Percentiles rank a stretch among this genome's conserved stretches.
Evolutionary conservation across 2,797 vertebrate species (phyloP).

Genomic region (Cyclopterus lumpus): DNA sequence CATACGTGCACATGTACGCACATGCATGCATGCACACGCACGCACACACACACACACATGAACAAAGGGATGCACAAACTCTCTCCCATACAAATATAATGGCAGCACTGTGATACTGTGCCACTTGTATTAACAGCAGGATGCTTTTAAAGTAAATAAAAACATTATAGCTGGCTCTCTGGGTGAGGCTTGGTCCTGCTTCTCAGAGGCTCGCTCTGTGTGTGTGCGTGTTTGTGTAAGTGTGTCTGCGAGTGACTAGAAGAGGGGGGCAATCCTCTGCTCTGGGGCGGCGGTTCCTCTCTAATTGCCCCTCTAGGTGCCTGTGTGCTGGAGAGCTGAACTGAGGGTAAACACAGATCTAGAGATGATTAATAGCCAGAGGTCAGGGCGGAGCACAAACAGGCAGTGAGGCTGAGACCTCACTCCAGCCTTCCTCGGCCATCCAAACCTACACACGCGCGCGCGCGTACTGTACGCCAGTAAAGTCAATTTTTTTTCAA

Average conservation of each 20-base stretch:
- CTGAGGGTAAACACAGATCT: slow-evolving; percentile 96
- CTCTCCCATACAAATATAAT: slow-evolving; percentile 76
- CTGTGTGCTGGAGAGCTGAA: slow-evolving; percentile 96
- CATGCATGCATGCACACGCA: slow-evolving; percentile 23
- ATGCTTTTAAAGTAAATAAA: slow-evolving; percentile 86
- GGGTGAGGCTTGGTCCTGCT: slow-evolving; percentile 36
- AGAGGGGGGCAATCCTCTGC: slow-evolving; percentile 67
- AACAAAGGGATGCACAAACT: slow-evolving; percentile 71
- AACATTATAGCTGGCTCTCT: slow-evolving; percentile 67
- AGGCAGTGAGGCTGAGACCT: slow-evolving; percentile 80
- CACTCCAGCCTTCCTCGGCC: slow-evolving; percentile 63
- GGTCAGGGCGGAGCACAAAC: slow-evolving; percentile 88
- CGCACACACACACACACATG: slow-evolving; percentile 5
- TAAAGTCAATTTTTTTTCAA: no score
- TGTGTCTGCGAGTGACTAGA: slow-evolving; percentile 9
- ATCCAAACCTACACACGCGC: slow-evolving; percentile 43
- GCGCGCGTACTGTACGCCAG: no score
- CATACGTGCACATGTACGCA: slow-evolving; percentile 27
- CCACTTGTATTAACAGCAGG: slow-evolving; percentile 78
- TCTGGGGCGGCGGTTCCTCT: slow-evolving; percentile 81
- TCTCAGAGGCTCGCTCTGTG: slow-evolving; percentile 28
- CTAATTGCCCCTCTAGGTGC: slow-evolving; percentile 99
- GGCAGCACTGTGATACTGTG: slow-evolving; percentile 68
- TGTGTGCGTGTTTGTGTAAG: slow-evolving; percentile 18
- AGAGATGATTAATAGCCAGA: slow-evolving; percentile 97